Base-by-base conservation (phyloP, 1,140 invertebrate genomes). In the Heliconius hewitsoni region DNA sequence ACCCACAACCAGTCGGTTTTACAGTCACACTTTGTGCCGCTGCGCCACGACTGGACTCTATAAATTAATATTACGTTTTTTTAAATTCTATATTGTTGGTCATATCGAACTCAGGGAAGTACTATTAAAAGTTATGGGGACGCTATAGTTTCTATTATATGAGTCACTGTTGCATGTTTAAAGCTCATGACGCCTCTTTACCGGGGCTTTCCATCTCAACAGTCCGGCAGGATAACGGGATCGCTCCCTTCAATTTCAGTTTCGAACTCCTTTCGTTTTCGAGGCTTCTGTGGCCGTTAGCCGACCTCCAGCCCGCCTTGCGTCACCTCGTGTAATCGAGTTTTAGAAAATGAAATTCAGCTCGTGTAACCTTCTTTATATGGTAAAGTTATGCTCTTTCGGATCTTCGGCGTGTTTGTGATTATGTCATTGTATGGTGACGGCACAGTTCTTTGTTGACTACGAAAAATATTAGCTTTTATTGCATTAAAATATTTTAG, bases 291-390 rank as follows among this genome's bases (percentile, higher is more conserved):
- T 90, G 86, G 85, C 90, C 87, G 87, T 88, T 88, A 88, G 83
- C 81, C 91, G 92, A 92, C 91, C 92, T 90, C 89, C 84, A 79
- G 82, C 76, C 79, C 80, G 84, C 82, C 82, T 89, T 89, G 89
- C 90, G 90, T 92, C 91, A 91, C 89, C 87, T 89, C 84, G 82
- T 86, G 89, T 92, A 90, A 94, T 92, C 92, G 91, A 86, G 90
- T 91, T 94, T 94, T 93, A 94, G 92, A 94, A 94, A 94, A 92
- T 94, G 92, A 94, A 94, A 94, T 90, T 92, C 89, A 90, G 90
- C 84, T 87, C 89, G 88, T 90, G 89, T 88, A 37, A 37, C 88
- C 88, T 89, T 90, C 91, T 91, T 89, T 91, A 92, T 92, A 89
- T 90, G 88, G 88, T 76, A 73, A 84, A 79, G 82, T 88, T 91